Percentiles rank a stretch among this genome's conserved stretches.
Conservation (phyloP, 2,888 invertebrate species). For the Neoascia interrupta region DNA sequence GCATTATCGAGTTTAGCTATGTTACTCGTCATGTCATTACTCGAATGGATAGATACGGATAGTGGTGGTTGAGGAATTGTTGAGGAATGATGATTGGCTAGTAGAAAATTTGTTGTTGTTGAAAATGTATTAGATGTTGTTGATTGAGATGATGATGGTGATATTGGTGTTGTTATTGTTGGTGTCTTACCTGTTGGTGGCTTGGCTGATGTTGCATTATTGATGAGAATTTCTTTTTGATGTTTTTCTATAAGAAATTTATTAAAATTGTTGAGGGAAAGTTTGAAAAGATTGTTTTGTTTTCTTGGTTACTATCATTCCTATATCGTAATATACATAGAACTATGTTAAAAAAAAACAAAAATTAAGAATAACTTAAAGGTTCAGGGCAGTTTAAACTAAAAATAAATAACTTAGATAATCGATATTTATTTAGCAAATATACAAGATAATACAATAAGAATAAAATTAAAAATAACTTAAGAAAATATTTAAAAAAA, state of each 20-base stretch:
- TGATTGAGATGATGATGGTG: slow-evolving; percentile 57
- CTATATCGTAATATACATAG: no score
- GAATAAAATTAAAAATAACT: no score
- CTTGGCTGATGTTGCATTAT: slow-evolving; percentile 27
- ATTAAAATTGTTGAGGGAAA: slow-evolving; percentile 31
- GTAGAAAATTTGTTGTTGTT: slow-evolving; percentile 59
- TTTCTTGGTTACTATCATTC: no score
- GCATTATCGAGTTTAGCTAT: slow-evolving; percentile 42
- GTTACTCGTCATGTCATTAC: slow-evolving; percentile 53
- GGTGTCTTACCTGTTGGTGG: slow-evolving; percentile 61
- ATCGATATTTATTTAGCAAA: no score
- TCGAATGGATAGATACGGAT: slow-evolving; percentile 25
- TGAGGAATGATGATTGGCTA: slow-evolving; percentile 48
- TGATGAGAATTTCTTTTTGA: slow-evolving; percentile 53
- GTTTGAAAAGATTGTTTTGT: not conserved
- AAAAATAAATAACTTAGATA: not conserved
- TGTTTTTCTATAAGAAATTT: slow-evolving; percentile 64
- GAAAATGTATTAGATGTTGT: slow-evolving; percentile 44
- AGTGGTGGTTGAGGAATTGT: slow-evolving; percentile 13
- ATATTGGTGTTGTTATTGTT: slow-evolving; percentile 48
- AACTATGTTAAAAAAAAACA: not conserved
- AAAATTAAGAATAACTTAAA: not conserved
- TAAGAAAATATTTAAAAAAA: not conserved
- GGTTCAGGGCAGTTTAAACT: no score
- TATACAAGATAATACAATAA: no score